These are phyloP conservation scores for Aphaenogaster ashmeadi DNA, from an alignment of 1,140 invertebrate species.

Conservation along the genomic window DNA sequence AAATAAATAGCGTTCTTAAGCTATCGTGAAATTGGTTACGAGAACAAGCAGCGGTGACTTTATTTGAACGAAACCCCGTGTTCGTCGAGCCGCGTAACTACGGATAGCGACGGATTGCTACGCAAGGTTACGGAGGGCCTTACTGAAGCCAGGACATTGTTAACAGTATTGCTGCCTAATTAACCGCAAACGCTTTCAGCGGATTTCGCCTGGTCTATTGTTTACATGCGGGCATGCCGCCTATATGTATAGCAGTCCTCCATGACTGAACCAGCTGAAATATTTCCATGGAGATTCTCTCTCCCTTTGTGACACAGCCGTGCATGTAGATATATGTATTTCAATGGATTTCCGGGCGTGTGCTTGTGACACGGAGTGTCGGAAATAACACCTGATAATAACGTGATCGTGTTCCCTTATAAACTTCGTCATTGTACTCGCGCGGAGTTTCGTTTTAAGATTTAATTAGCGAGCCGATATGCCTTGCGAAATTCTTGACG, in stretches of 20 bases:
- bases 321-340: constrained; percentile 30
- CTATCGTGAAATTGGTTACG: constrained; percentile 38
- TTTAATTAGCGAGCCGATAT: constrained; percentile 33
- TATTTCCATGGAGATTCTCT: constrained; percentile 77
- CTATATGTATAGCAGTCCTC: constrained; percentile 75
- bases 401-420: neutral
- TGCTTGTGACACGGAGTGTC: constrained; percentile 16
- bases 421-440: neutral
- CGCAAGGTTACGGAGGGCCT: constrained; percentile 49
- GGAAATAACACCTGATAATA: constrained; percentile 50
- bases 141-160: constrained; percentile 75
- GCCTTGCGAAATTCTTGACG: neutral
- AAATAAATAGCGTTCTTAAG: constrained; percentile 54
- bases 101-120: constrained; percentile 52
- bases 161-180: constrained; percentile 83
- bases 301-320: constrained; percentile 65
- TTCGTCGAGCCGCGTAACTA: constrained; percentile 54
- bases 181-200: constrained; percentile 81
- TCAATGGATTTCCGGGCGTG: constrained; percentile 21
- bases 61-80: constrained; percentile 59
- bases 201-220: constrained; percentile 77
- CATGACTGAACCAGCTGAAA: constrained; percentile 77
- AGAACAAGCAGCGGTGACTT: constrained; percentile 37
- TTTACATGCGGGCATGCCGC: constrained; percentile 76
- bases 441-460: constrained; percentile 26